Conservation (phyloP, 2,888 invertebrate genomes). For the Rapana venosa region DNA sequence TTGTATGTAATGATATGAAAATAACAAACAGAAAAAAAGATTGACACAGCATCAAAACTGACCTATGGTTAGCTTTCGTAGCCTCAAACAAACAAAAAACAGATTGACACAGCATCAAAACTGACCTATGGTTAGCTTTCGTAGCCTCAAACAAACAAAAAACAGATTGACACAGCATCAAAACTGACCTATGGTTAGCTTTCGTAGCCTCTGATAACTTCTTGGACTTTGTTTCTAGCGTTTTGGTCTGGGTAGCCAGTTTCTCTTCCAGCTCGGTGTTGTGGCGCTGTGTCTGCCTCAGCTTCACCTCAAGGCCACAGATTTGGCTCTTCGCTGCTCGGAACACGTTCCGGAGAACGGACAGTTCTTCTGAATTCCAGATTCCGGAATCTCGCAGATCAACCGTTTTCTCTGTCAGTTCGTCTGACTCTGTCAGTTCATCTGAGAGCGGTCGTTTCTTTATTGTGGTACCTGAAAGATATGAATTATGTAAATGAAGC, state of each 20-base stretch:
- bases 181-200: slow-evolving; percentile 60
- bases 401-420: slow-evolving; percentile 42
- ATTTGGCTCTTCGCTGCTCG: slow-evolving; percentile 68
- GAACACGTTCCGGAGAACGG: slow-evolving; percentile 67
- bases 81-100: slow-evolving; percentile 52
- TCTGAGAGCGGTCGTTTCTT: slow-evolving; percentile 16
- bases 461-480: not conserved
- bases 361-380: slow-evolving; percentile 71
- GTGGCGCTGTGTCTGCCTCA: slow-evolving; percentile 60
- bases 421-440: not conserved
- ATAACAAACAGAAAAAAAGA: not conserved
- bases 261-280: slow-evolving; percentile 58
- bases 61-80: slow-evolving; percentile 65
- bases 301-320: slow-evolving; percentile 61
- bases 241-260: slow-evolving; percentile 52
- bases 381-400: slow-evolving; percentile 66
- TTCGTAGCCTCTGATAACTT: slow-evolving; percentile 63
- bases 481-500: not conserved
- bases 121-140: slow-evolving; percentile 64
- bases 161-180: not conserved
- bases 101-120: not conserved
- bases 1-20: no score
- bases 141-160: slow-evolving; percentile 51
- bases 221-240: slow-evolving; percentile 54
- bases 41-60: no score